phyloP scores from a whole-genome alignment of 2,113 vertebrate genomes.

The Tinamus guttatus region DNA sequence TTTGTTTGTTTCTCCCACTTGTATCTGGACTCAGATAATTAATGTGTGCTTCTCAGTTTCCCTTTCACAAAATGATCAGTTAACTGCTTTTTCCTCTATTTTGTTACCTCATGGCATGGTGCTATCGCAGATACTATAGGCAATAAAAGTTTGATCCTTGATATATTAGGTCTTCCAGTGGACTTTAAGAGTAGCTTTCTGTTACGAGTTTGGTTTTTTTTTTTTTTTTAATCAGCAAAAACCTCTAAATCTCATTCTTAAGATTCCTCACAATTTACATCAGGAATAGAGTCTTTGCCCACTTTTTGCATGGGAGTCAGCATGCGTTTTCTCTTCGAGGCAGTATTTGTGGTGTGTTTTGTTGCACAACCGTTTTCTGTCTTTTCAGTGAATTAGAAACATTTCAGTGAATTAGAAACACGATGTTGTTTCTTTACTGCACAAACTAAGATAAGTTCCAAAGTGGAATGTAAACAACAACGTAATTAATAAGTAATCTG shows the following conservation, averaged over 20 bases:
- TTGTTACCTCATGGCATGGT: not conserved
- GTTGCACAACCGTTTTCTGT: not conserved
- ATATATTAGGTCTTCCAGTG: not conserved
- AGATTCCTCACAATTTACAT: not conserved
- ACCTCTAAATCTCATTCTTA: not conserved
- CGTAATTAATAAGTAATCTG: constrained; percentile 48
- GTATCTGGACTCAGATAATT: not conserved
- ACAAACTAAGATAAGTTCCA: constrained; percentile 29
- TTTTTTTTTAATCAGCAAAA: too few species aligned
- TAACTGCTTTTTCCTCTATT: not conserved
- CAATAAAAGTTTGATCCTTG: not conserved
- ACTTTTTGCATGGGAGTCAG: not conserved
- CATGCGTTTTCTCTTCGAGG: not conserved
- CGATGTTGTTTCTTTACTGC: not conserved
- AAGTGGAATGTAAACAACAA: constrained; percentile 45
- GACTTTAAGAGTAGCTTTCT: not conserved
- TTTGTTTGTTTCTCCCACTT: not conserved
- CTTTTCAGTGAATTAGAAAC: constrained; percentile 21
- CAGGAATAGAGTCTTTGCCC: not conserved
- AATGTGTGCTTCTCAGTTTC: not conserved
- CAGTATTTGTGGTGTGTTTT: not conserved
- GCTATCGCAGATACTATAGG: not conserved
- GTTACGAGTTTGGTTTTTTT: too few species aligned
- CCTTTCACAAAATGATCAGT: not conserved
- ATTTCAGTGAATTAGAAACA: constrained; percentile 18